These are phyloP conservation scores for Salpingus planirostris DNA, from an alignment of 2,888 invertebrate species.

Conservation along the genomic window DNA sequence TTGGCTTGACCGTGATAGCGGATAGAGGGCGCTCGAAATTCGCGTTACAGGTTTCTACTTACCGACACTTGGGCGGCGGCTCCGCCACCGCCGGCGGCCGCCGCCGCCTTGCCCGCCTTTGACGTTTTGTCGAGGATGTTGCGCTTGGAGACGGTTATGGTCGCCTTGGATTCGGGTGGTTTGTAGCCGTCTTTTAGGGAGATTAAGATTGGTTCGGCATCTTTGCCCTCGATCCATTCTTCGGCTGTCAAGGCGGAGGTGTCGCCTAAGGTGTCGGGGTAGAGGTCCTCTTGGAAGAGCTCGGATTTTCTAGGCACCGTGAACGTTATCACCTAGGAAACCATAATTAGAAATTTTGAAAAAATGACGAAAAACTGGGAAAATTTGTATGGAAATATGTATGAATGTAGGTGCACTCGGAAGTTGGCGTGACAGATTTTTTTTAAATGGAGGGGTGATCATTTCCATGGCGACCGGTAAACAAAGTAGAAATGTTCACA, in stretches of 20 bases:
- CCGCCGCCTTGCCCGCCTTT: conserved; percentile 38
- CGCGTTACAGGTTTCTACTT: conserved; percentile 20
- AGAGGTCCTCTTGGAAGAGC: conserved; percentile 94
- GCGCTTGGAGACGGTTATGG: conserved; percentile 62
- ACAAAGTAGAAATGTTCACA: too few relatives aligned
- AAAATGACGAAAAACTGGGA: too few relatives aligned
- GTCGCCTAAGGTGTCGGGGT: conserved; percentile 90
- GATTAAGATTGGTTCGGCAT: conserved; percentile 84
- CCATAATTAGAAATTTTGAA: conserved; percentile 1
- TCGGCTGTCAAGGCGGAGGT: conserved; percentile 83
- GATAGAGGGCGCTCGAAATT: too few relatives aligned
- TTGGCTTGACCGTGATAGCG: too few relatives aligned
- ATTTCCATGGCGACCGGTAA: too few relatives aligned
- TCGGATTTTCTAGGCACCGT: conserved; percentile 96
- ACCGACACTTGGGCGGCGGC: conserved; percentile 34
- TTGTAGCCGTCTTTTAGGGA: conserved; percentile 76
- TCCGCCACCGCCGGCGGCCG: conserved; percentile 10
- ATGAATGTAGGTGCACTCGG: too few relatives aligned
- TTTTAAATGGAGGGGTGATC: too few relatives aligned
- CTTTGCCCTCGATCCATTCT: conserved; percentile 85
- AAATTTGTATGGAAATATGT: too few relatives aligned
- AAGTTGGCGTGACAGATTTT: too few relatives aligned
- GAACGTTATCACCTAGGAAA: conserved; percentile 75
- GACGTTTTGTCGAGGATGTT: conserved; percentile 69
- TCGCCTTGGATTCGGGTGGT: conserved; percentile 59